Base-by-base conservation (phyloP, 2,888 invertebrate species). In the Holacanthella duospinosa region DNA sequence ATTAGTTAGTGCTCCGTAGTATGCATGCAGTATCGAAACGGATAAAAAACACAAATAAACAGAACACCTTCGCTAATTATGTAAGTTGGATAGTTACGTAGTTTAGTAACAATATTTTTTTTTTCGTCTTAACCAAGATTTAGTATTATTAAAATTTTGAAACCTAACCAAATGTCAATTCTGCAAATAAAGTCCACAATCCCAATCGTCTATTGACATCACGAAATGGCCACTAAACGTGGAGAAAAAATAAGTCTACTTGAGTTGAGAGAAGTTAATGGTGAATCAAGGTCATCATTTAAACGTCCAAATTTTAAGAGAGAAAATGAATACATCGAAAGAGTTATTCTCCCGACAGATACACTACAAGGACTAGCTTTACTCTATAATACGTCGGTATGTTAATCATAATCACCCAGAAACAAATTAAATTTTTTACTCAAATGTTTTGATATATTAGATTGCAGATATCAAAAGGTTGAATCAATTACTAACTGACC, bases 401-500 rank as follows among this genome's bases (percentile, higher is more conserved):
- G 59, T 53, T 21, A 12, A 36, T 25, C 29, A 36, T 25, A 26
- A 29, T 43, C 43, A 36, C 53, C 25, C 28, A 29, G n/a, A 48
- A n/a, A 19, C 16, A 21, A 27, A 56, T 56, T 28, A 2, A 12
- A 6, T 55, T 24, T 36, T 25, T 58, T 48, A 19, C 55, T 44
- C 24, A 54, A 16, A 48, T 27, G 27, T 53, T 58, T 44, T 58
- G 6, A 19, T 68, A 59, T 60, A 36, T 65, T 76, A 90, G 90
- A 84, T 92, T 74, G 85, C 89, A 60, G 92, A 93, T 75, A 79
- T 93, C 65, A 93, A 93, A 76, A 82, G 90, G 69, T 81, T 92
- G 24, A 93, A 93, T 76, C 89, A 89, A 74, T 87, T 93, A 72
- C 87, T 90, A 72, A 87, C 86, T 75, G 93, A 93, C 73, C 90